Conservation (phyloP, 1,140 invertebrate species). For the Calephelis nemesis region DNA sequence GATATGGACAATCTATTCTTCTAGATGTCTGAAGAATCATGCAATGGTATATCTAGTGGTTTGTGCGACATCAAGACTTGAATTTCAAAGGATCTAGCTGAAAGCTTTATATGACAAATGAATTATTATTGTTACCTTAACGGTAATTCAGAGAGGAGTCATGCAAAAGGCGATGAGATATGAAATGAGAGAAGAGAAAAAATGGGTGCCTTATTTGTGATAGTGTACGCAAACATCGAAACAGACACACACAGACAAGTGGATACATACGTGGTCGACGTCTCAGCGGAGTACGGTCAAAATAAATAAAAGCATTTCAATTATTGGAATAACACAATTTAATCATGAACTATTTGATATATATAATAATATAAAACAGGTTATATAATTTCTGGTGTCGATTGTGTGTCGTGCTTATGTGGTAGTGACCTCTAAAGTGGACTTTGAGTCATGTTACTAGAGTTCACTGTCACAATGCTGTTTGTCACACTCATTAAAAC, state of each 20-base stretch:
- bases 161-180: constrained; percentile 69
- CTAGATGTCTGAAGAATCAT: constrained; percentile 2
- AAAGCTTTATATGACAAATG: constrained; percentile 10
- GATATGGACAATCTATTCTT: background rate
- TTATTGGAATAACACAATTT: constrained; percentile 79
- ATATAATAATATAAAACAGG: constrained; percentile 77
- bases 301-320: constrained; percentile 78
- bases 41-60: background rate
- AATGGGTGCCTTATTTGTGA: constrained; percentile 64
- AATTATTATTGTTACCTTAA: background rate
- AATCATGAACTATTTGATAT: constrained; percentile 76
- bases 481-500: constrained; percentile 69
- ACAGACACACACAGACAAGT: constrained; percentile 76
- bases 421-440: constrained; percentile 60
- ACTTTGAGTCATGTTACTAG: constrained; percentile 45
- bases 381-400: constrained; percentile 74
- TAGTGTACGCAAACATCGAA: constrained; percentile 75
- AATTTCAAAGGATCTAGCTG: constrained; percentile 8
- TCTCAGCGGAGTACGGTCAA: constrained; percentile 77
- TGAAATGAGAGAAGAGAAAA: constrained; percentile 54
- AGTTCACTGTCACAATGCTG: constrained; percentile 65
- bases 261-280: constrained; percentile 77
- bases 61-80: background rate
- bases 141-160: constrained; percentile 34
- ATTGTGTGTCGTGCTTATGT: constrained; percentile 72